These are phyloP conservation scores for Drosophila silvestris DNA, from an alignment of 2,888 invertebrate species.

Conservation along the genomic window DNA sequence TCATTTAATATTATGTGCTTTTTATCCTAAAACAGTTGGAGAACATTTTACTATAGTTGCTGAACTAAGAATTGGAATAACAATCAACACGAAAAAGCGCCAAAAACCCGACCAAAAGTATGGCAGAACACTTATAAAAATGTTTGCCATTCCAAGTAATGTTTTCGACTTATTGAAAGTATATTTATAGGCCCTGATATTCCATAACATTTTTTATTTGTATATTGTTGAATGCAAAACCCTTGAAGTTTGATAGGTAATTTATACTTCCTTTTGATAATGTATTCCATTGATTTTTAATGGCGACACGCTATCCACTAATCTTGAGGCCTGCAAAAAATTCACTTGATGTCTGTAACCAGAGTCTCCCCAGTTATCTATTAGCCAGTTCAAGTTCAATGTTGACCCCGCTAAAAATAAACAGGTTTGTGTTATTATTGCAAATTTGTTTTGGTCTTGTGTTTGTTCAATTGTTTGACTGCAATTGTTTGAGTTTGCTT, in stretches of 20 bases:
- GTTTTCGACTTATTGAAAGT: neutral
- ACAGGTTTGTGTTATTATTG: slow-evolving; percentile 42
- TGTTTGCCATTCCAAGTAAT: neutral
- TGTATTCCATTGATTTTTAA: neutral
- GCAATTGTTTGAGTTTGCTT: slow-evolving; percentile 36
- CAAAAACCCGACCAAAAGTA: too few species aligned
- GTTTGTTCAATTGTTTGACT: slow-evolving; percentile 25
- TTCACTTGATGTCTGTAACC: neutral
- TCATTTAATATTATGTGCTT: too few species aligned
- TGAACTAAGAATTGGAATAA: too few species aligned
- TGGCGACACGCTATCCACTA: neutral
- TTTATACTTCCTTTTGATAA: neutral
- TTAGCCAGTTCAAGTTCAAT: slow-evolving; percentile 77
- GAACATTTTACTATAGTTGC: too few species aligned
- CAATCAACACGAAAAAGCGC: too few species aligned
- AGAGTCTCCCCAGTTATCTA: neutral
- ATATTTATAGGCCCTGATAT: neutral
- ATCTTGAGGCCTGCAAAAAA: neutral
- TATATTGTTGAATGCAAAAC: neutral
- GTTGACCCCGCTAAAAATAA: slow-evolving; percentile 46
- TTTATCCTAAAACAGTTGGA: too few species aligned
- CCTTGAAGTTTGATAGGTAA: neutral
- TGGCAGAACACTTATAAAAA: too few species aligned
- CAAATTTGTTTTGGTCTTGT: slow-evolving; percentile 40
- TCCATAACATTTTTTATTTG: neutral